Base-by-base conservation (phyloP, 2,113 vertebrate species). In the Scomber scombrus region DNA sequence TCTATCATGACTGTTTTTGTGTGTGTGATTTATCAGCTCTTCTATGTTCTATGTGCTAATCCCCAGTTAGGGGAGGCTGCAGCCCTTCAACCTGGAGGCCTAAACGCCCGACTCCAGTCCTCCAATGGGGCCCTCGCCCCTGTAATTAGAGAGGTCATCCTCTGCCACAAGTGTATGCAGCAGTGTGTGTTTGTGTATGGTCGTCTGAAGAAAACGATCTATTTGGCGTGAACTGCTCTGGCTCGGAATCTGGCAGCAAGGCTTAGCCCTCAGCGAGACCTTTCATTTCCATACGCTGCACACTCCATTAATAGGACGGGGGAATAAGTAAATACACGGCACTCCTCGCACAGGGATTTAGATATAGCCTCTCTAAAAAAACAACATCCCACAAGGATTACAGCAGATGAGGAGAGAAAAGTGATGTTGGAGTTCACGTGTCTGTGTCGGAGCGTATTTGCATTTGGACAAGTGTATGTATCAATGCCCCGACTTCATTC, bases 231-330 rank as follows among this genome's bases (percentile, higher is more conserved):
- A 86, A 87, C 78, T 81, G 90, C 76, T 81, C 71, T 75, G 74
- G 77, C 75, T 89, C 68, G 65, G 72, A 69, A 56, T 92, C 81
- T 85, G 58, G 55, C 69, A 85, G 71, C 74, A 81, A 66, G 84
- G 78, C 83, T 73, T 89, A 74, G 92, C 93, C 91, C 75, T 84
- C 26, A 84, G 94, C 88, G 49, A 92, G 84, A 93, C 90, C 93
- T 93, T 93, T 94, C 91, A 94, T 94, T 94, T 95, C 75, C 85
- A 90, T 88, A 72, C 66, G 11, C 89, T 92, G 87, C 91, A 91
- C 88, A 92, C 93, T 92, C 71, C 69, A 76, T 91, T 93, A 93
- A 93, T 73, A 93, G 91, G 89, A 93, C 45, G 85, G 85, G 91
- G 89, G 91, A 90, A 92, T 91, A 90, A 91, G 90, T 93, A 93